Evolutionary conservation across 2,797 vertebrate genomes (phyloP).

Genomic region (Chiloscyllium punctatum): DNA sequence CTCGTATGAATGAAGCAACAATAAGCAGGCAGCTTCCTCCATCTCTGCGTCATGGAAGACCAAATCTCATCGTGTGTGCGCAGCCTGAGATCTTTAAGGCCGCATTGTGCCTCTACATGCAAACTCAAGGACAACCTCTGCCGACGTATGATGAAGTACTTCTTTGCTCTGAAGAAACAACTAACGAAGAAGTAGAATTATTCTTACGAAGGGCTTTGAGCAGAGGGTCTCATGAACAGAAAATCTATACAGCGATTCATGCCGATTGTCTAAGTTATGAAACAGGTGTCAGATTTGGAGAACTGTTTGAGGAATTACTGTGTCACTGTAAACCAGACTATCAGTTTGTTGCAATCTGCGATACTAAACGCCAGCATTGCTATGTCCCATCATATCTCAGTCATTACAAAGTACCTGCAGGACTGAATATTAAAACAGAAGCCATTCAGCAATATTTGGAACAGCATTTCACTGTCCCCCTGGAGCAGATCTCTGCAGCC

Average conservation of each 20-base stretch:
- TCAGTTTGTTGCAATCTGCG: slow-evolving; percentile 58
- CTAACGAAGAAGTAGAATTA: slow-evolving; percentile 64
- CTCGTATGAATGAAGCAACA: slow-evolving; percentile 45
- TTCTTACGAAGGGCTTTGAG: slow-evolving; percentile 60
- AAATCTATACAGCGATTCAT: slow-evolving; percentile 61
- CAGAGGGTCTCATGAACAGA: slow-evolving; percentile 43
- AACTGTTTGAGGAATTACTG: slow-evolving; percentile 54
- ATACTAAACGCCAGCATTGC: slow-evolving; percentile 57
- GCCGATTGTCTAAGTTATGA: slow-evolving; percentile 63
- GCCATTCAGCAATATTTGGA: slow-evolving; percentile 53
- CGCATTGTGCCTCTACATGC: slow-evolving; percentile 53
- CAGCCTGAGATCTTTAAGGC: slow-evolving; percentile 53
- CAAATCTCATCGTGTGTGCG: slow-evolving; percentile 62
- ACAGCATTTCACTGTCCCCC: slow-evolving; percentile 49
- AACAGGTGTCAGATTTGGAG: slow-evolving; percentile 58
- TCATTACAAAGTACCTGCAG: slow-evolving; percentile 56
- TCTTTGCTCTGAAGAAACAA: slow-evolving; percentile 60
- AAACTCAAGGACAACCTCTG: slow-evolving; percentile 52
- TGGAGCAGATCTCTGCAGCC: slow-evolving; percentile 27
- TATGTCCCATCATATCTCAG: slow-evolving; percentile 66
- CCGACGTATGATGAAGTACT: slow-evolving; percentile 64
- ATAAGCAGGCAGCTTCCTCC: slow-evolving; percentile 52
- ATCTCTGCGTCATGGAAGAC: slow-evolving; percentile 55
- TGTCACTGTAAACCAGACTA: slow-evolving; percentile 50
- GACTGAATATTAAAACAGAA: slow-evolving; percentile 42